Percentiles rank a stretch among this genome's conserved stretches.
Evolutionary conservation across 1,140 invertebrate species (phyloP).

Genomic region (Zophobas morio): DNA sequence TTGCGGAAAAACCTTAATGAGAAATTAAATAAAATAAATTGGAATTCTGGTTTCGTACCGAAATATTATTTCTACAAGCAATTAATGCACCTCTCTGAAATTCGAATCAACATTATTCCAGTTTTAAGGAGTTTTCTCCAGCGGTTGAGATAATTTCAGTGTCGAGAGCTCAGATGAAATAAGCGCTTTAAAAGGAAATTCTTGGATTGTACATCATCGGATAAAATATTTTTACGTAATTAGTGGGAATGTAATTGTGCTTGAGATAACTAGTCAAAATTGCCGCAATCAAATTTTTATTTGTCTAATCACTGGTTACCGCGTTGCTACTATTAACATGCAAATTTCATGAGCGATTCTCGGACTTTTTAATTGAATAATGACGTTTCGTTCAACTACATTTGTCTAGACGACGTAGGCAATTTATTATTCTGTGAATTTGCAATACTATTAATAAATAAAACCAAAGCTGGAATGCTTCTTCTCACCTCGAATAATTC

Average conservation of each 20-base stretch:
- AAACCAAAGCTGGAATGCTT: not conserved
- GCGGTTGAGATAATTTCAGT: slow-evolving; percentile 22
- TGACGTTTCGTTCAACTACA: not conserved
- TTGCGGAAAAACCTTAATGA: slow-evolving; percentile 41
- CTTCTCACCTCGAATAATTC: slow-evolving; percentile 12
- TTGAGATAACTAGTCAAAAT: not conserved
- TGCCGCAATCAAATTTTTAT: too few relatives aligned
- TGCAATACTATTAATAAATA: too few relatives aligned
- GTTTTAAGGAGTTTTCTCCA: slow-evolving; percentile 25
- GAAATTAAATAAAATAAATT: slow-evolving; percentile 43
- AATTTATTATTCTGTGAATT: too few relatives aligned
- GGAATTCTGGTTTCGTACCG: slow-evolving; percentile 33
- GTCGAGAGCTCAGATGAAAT: slow-evolving; percentile 15
- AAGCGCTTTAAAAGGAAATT: slow-evolving; percentile 29
- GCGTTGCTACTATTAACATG: too few relatives aligned
- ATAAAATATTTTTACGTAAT: slow-evolving; percentile 3
- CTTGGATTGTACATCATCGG: not conserved
- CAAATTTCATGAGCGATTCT: too few relatives aligned
- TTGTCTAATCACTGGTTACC: too few relatives aligned
- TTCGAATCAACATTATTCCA: slow-evolving; percentile 27
- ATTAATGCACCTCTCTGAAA: slow-evolving; percentile 35
- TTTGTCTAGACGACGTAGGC: too few relatives aligned
- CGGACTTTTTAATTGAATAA: too few relatives aligned
- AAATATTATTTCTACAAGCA: slow-evolving; percentile 36
- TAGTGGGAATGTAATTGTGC: not conserved